Evolutionary conservation across 2,113 vertebrate genomes (phyloP), one percentile per base, ranked within the genome.

Genomic region (Epinephelus cyanopodus): DNA sequence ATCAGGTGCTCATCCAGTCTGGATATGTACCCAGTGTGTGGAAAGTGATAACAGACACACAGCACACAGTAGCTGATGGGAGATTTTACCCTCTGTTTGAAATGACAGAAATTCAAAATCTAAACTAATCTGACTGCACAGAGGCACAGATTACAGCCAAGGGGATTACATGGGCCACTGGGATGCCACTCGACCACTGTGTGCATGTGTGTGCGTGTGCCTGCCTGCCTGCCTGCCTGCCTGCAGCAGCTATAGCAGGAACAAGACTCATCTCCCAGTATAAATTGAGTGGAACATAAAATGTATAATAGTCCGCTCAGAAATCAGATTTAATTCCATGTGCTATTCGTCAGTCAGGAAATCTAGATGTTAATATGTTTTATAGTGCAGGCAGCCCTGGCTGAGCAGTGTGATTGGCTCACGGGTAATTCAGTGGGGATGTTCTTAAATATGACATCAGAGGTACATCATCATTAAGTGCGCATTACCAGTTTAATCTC

Each of bases 61-160:
- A 61, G 25, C 50, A 58, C 48, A 79, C 29, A 5, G 58, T 61
- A 47, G 60, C 74, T 71, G 60, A 74, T 77, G 45, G 66, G 48
- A 76, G 74, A 70, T 27, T 74, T 64, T 82, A 47, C 37, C 70
- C 74, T 69, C 70, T 53, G 62, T 90, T 85, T 81, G 79, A 90
- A 89, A 87, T 0, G 68, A 81, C 92, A 82, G 69, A 84, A 83
- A 90, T 89, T 83, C 57, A 77, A 87, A 90, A 89, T 90, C 86
- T 89, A 75, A 90, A 90, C 89, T 93, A 93, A 94, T 93, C 90
- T 91, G 90, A 84, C 78, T 81, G 79, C 84, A 56, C 58, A 92
- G 80, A 90, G 84, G 74, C 89, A 82, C 86, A 93, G 92, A 94
- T 94, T 93, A 93, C 90, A 92, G 90, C 84, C 83, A 82, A 87